phyloP scores from a whole-genome alignment of 2,113 vertebrate genomes.

The Gobiocypris rarus region DNA sequence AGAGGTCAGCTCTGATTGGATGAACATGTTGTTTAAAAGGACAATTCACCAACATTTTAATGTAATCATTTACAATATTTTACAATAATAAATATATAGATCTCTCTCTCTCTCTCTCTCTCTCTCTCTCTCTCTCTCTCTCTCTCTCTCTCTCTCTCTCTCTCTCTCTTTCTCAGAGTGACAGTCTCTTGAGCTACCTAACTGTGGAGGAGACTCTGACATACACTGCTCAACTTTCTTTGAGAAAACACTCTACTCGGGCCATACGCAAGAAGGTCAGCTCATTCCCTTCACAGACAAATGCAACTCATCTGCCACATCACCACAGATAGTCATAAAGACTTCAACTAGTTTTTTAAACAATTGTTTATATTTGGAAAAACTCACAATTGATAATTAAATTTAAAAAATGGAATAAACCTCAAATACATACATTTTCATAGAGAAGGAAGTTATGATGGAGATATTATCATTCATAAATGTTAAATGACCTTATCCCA shows the following conservation, averaged over 20 bases:
- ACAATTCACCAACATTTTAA: too few relatives aligned
- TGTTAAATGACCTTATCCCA: conserved; percentile 46
- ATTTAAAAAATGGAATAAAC: neutral
- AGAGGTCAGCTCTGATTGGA: neutral
- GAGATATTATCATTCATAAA: neutral
- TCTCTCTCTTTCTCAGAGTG: conserved; percentile 73
- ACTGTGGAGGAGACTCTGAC: conserved; percentile 89
- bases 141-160: too few relatives aligned
- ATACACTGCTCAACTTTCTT: conserved; percentile 87
- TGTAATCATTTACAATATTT: neutral
- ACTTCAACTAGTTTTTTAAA: neutral
- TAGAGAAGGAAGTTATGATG: neutral
- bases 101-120: too few relatives aligned
- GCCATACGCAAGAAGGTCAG: conserved; percentile 85
- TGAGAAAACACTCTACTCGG: conserved; percentile 69
- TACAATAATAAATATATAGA: too few relatives aligned
- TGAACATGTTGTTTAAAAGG: neutral
- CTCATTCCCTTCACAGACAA: neutral
- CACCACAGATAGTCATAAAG: neutral
- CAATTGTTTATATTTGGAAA: too few relatives aligned
- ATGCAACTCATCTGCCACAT: neutral
- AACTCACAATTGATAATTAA: neutral
- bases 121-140: too few relatives aligned
- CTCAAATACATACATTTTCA: neutral
- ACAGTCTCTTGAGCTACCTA: conserved; percentile 88